These are phyloP conservation scores for Gastracanthus pulcherrimus DNA, from an alignment of 2,888 invertebrate species.

Conservation along the genomic window DNA sequence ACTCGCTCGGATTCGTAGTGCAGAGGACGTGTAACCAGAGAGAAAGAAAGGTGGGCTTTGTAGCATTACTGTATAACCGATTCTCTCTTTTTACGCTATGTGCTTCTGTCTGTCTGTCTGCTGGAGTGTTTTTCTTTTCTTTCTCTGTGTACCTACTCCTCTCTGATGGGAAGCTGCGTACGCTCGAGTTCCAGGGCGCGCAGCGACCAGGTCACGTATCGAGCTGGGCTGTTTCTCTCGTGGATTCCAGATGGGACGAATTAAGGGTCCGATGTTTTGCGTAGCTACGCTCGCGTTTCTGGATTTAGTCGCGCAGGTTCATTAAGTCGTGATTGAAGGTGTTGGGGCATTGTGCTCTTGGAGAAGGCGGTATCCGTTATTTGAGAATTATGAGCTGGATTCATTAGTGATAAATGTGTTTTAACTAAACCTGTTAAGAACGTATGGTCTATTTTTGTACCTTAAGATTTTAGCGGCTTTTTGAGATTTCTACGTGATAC, in stretches of 20 bases:
- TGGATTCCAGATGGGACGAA: background rate
- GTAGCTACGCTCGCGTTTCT: too few species aligned
- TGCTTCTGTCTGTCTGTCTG: background rate
- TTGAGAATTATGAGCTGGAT: too few species aligned
- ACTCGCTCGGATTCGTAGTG: background rate
- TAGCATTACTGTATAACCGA: background rate
- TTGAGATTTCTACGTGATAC: too few species aligned
- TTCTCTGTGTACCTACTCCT: too few species aligned
- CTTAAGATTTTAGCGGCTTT: too few species aligned
- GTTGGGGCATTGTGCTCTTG: too few species aligned
- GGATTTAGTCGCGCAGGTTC: too few species aligned
- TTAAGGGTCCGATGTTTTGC: background rate
- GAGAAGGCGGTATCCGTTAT: too few species aligned
- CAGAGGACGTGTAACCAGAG: background rate
- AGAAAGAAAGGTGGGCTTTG: background rate
- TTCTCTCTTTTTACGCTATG: background rate
- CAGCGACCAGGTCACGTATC: background rate
- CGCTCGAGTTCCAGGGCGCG: background rate
- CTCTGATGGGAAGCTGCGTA: conserved; percentile 5
- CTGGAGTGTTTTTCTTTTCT: background rate
- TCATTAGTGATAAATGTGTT: too few species aligned
- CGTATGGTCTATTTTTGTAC: too few species aligned
- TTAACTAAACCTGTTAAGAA: too few species aligned
- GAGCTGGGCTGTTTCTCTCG: background rate
- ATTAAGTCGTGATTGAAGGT: too few species aligned